phyloP scores from a whole-genome alignment of 2,113 vertebrate species.

The Halcyon senegalensis region DNA sequence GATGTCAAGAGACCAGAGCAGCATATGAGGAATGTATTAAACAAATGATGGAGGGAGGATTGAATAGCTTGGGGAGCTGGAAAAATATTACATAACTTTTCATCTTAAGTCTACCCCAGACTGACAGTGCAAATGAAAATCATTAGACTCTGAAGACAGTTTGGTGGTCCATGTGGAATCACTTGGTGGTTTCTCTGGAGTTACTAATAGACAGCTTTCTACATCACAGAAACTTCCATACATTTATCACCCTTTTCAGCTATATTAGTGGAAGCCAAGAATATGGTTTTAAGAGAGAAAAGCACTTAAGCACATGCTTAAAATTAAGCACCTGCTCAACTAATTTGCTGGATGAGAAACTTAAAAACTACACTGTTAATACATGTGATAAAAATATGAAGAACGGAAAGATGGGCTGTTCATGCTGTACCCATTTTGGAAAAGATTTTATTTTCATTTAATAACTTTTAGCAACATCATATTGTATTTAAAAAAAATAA shows the following conservation, averaged over 20 bases:
- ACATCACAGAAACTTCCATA: constrained; percentile 62
- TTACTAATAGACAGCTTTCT: constrained; percentile 62
- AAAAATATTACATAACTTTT: constrained; percentile 66
- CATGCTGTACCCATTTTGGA: neutral
- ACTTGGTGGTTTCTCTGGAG: constrained; percentile 64
- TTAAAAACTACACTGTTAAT: constrained; percentile 5
- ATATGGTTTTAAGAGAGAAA: constrained; percentile 45
- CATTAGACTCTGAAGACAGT: constrained; percentile 39
- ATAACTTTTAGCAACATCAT: neutral
- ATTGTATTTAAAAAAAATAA: neutral
- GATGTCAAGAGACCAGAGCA: constrained; percentile 55
- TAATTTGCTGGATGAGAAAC: constrained; percentile 32
- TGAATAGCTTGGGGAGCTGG: neutral
- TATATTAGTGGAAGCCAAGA: neutral
- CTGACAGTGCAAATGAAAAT: constrained; percentile 59
- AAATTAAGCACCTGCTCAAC: constrained; percentile 65
- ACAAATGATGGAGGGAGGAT: constrained; percentile 39
- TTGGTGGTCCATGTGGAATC: constrained; percentile 68
- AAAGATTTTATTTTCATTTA: constrained; percentile 29
- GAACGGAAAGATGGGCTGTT: neutral
- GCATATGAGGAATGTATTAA: constrained; percentile 68
- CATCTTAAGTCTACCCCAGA: neutral
- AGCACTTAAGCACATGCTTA: constrained; percentile 46
- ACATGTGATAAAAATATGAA: constrained; percentile 31
- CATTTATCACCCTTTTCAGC: constrained; percentile 59